Percentiles rank a stretch among this genome's conserved stretches.
phyloP scores from a whole-genome alignment of 1,140 invertebrate species.

The Halictus rubicundus region DNA sequence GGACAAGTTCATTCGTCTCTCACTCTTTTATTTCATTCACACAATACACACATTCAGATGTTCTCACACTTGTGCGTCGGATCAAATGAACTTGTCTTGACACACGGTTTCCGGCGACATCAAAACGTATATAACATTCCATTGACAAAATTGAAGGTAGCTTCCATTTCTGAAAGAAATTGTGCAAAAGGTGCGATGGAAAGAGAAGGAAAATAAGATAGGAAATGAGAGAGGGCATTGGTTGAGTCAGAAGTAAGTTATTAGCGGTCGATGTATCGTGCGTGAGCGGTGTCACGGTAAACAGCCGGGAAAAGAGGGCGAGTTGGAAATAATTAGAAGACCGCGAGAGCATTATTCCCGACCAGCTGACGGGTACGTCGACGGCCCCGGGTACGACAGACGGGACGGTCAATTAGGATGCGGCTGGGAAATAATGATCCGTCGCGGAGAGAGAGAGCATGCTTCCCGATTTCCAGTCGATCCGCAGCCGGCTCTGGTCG shows the following conservation, averaged over 20 bases:
- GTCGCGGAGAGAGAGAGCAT: slow-evolving; percentile 14
- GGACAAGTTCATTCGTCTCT: no score
- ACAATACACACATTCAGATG: no score
- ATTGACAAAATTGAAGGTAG: no score
- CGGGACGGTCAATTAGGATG: slow-evolving; percentile 36
- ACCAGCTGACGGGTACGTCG: background rate
- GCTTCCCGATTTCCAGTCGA: slow-evolving; percentile 47
- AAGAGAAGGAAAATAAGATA: background rate
- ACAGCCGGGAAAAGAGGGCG: slow-evolving; percentile 1
- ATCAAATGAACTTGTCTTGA: no score
- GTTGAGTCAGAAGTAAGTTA: slow-evolving; percentile 17
- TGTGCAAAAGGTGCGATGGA: no score
- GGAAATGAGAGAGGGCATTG: background rate
- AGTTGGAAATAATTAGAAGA: slow-evolving; percentile 40
- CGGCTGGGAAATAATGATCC: slow-evolving; percentile 37
- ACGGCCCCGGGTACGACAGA: background rate
- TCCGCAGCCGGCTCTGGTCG: slow-evolving; percentile 14
- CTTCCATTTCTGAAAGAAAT: no score
- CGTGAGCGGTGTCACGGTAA: background rate
- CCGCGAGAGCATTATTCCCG: background rate
- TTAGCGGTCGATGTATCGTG: slow-evolving; percentile 30
- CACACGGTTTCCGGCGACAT: no score
- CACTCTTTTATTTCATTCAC: no score
- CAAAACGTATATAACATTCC: no score
- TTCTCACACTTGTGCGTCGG: no score